phyloP scores from a whole-genome alignment of 2,113 vertebrate species.

The Trichechus manatus region DNA sequence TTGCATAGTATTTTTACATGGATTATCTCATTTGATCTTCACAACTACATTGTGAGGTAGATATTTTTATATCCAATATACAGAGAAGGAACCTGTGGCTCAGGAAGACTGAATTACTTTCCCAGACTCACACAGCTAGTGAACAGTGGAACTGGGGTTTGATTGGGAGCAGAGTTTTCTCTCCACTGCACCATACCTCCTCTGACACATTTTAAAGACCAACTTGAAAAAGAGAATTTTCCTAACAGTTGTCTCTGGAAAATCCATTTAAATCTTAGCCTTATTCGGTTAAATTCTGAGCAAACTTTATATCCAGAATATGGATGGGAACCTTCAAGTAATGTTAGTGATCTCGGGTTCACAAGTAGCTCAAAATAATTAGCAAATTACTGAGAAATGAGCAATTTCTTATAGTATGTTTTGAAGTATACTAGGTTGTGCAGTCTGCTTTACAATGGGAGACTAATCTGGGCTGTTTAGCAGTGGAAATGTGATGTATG shows the following conservation, averaged over 20 bases:
- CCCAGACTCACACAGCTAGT: background rate
- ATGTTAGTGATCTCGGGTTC: background rate
- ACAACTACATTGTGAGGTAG: background rate
- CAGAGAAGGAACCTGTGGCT: background rate
- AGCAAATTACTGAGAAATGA: slow-evolving; percentile 27
- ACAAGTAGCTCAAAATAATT: slow-evolving; percentile 18
- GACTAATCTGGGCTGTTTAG: background rate
- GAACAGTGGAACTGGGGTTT: background rate
- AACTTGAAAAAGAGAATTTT: slow-evolving; percentile 33
- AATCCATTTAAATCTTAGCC: background rate
- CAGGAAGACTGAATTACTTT: background rate
- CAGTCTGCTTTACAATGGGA: background rate
- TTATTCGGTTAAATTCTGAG: background rate
- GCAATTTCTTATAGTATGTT: background rate
- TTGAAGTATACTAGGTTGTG: background rate
- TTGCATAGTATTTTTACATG: background rate
- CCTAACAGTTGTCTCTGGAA: background rate
- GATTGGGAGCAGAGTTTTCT: background rate
- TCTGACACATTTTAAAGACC: background rate
- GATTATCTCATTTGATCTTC: background rate
- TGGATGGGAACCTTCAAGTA: background rate
- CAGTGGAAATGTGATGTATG: background rate
- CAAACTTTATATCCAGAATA: background rate
- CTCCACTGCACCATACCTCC: background rate
- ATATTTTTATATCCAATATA: background rate